Conservation (phyloP, 37 sponge, comb jelly and placozoan genomes). For the Amphimedon queenslandica region DNA sequence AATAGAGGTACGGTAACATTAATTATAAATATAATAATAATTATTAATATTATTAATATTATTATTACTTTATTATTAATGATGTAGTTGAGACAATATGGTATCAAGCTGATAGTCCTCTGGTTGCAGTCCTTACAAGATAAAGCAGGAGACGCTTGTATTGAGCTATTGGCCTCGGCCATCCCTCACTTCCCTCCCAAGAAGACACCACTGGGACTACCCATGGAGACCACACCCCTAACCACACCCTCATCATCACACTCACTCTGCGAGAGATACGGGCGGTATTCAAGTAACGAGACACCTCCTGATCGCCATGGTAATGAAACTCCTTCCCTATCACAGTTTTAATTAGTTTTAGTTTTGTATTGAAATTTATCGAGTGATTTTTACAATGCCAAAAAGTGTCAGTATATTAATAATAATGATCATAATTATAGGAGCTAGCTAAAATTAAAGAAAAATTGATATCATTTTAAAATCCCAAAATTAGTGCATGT, state of each 20-base stretch:
- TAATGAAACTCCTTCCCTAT: background rate
- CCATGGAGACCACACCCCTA: slow-evolving; percentile 1
- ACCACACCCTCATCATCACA: background rate
- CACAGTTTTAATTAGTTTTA: no score
- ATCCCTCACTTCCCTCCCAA: slow-evolving; percentile 82
- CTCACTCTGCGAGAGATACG: slow-evolving; percentile 47
- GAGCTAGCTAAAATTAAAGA: no score
- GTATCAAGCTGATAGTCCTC: slow-evolving; percentile 69
- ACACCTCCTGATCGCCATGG: background rate
- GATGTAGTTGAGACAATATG: slow-evolving; percentile 65
- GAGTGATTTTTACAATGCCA: no score
- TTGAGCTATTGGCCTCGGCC: slow-evolving; percentile 83
- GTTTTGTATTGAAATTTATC: no score
- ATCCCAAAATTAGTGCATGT: no score
- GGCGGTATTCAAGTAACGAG: slow-evolving; percentile 13
- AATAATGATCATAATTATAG: no score
- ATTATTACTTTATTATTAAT: no score
- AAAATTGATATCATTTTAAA: background rate
- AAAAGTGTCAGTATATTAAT: no score
- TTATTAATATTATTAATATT: slow-evolving; percentile 2
- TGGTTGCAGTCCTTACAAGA: slow-evolving; percentile 83
- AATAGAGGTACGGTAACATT: slow-evolving; percentile 21
- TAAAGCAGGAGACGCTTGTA: slow-evolving; percentile 58
- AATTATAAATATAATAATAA: slow-evolving; percentile 3
- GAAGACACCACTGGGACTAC: slow-evolving; percentile 61